Evolutionary conservation across 2,888 invertebrate genomes (phyloP), one percentile per base, ranked within the genome.

Genomic region (Noctua pronuba): DNA sequence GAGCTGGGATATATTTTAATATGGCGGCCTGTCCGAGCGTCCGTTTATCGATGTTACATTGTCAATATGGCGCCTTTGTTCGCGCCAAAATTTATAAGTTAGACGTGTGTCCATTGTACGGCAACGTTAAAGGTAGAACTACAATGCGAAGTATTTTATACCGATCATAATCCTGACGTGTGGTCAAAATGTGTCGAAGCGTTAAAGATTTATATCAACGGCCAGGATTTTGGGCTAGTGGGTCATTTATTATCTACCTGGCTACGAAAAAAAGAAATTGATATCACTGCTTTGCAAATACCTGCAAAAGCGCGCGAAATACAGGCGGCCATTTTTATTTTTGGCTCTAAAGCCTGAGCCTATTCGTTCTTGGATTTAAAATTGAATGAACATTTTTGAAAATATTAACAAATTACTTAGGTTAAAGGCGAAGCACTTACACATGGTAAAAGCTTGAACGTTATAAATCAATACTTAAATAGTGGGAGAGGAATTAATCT

Each of bases 11-110:
- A 96, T 96, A 95, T 96, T 94, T 94, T 93, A 94, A 94, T 94
- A 95, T 94, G 93, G 88, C 91, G 84, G 89, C 86, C 92, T 91
- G 93, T 91, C 92, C 86, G 90, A 89, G 91, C 91, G 93, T 94
- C 94, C 93, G 90, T 93, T 93, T 92, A 92, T 92, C 92, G 92
- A 94, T 93, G 94, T 94, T 93, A 94, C 93, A 93, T 94, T 96
- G 96, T 96, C 96, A 95, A 93, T 94, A 94, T 93, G 93, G 95
- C 94, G 95, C 95, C 95, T 96, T 96, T 96, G 96, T 96, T 95
- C 95, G 94, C 93, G 91, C 95, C 94, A 95, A 95, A 95, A 95
- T 96, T 94, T 95, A 95, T 95, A 95, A 94, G 94, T 95, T 96
- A 95, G 96, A 95, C 92, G 92, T 92, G 88, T 92, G 91, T 92